phyloP scores from a whole-genome alignment of 2,888 invertebrate genomes.

The Aspidiotus rigidus region DNA sequence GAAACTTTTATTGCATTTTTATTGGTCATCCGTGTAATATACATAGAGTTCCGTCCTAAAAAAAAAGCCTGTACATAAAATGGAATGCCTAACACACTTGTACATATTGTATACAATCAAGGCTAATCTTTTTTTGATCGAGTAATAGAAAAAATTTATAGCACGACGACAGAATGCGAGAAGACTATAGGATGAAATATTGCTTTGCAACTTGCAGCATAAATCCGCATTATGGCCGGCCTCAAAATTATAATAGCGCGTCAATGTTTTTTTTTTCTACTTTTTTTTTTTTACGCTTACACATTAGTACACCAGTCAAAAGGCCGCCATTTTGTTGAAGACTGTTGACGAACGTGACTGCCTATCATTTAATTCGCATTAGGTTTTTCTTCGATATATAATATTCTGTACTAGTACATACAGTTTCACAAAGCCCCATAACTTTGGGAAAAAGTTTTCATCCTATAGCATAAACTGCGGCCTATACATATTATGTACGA shows the following conservation, averaged over 20 bases:
- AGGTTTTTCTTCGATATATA: slow-evolving; percentile 5
- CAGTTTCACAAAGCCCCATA: no score
- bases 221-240: slow-evolving; percentile 2
- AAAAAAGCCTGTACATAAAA: no score
- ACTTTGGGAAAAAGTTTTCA: no score
- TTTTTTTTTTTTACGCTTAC: not conserved
- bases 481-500: no score
- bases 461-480: no score
- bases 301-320: slow-evolving; percentile 1
- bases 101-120: not conserved
- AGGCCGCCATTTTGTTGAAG: slow-evolving; percentile 32
- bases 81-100: no score
- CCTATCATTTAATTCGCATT: slow-evolving; percentile 32
- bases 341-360: slow-evolving; percentile 33
- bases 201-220: not conserved
- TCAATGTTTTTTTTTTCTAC: no score
- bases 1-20: no score
- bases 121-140: slow-evolving; percentile 29
- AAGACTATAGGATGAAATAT: slow-evolving; percentile 3
- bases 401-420: no score
- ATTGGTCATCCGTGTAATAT: no score
- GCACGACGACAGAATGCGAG: slow-evolving; percentile 14
- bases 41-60: no score
- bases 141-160: slow-evolving; percentile 27
- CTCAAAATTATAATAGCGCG: not conserved